Conservation (phyloP, 1,140 invertebrate genomes). For the Drosophila kepulauana region DNA sequence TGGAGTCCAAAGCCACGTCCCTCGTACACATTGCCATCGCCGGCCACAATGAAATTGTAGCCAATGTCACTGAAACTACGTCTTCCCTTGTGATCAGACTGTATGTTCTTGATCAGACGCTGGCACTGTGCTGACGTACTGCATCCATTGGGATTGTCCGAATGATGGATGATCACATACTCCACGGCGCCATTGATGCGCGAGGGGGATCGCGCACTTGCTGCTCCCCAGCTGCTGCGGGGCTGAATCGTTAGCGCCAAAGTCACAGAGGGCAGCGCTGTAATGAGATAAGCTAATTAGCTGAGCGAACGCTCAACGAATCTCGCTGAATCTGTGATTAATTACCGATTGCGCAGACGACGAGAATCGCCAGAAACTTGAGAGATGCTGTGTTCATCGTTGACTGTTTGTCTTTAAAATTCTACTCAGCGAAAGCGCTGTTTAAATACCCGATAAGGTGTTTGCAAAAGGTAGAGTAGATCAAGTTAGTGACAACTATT, state of each 20-base stretch:
- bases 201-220: constrained; percentile 65
- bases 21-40: constrained; percentile 87
- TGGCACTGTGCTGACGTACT: constrained; percentile 85
- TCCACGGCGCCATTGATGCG: constrained; percentile 86
- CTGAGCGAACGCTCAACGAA: constrained; percentile 4
- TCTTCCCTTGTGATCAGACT: constrained; percentile 87
- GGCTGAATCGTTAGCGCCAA: constrained; percentile 67
- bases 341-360: constrained; percentile 62
- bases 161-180: constrained; percentile 92
- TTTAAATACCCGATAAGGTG: constrained; percentile 55
- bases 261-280: constrained; percentile 40
- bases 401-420: constrained; percentile 15
- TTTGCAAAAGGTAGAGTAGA: not conserved
- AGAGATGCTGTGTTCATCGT: constrained; percentile 55
- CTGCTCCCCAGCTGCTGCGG: constrained; percentile 78
- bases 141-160: constrained; percentile 87
- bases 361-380: constrained; percentile 47
- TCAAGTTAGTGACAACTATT: not conserved
- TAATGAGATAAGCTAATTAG: constrained; percentile 5
- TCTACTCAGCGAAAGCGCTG: constrained; percentile 3
- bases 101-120: constrained; percentile 87
- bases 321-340: constrained; percentile 29
- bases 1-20: constrained; percentile 90
- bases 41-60: constrained; percentile 87
- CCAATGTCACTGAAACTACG: constrained; percentile 90